Evolutionary conservation across 2,888 invertebrate genomes (phyloP), one percentile per base, ranked within the genome.

Genomic region (Apotomis betuletana): DNA sequence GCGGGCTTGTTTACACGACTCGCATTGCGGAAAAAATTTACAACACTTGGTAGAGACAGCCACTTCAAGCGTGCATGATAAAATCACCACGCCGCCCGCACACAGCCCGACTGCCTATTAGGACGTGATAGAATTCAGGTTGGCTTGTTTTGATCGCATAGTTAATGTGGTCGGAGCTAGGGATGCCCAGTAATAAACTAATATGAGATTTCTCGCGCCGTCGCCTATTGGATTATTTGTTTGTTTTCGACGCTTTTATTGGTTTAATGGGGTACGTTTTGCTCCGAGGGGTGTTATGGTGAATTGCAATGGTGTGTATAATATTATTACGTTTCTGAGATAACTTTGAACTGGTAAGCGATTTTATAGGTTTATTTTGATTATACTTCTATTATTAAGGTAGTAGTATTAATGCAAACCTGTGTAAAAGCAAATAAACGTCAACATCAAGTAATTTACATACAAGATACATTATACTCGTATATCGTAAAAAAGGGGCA

Each of bases 161-260:
- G 57, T 69, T 64, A 58, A 62, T 65, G 62, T 68, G 49, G 59
- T 77, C 77, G 75, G 77, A 77, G 78, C 75, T 77, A 79, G 77
- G 78, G 83, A 80, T 77, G 79, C 78, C 76, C 77, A 85, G 83
- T 82, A 84, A 86, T 86, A 87, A 68, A 87, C 86, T 88, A 85
- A 87, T 87, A 87, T 81, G 85, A 84, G 83, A 83, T 85, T 81
- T 83, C 75, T 74, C 76, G 77, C 80, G 78, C 80, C 80, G 79
- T 78, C 76, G 79, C 75, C 78, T 77, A 84, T 83, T 83, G 80
- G 79, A 81, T 79, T 76, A 77, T 78, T 80, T 85, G 82, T 83
- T 84, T 82, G 82, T 82, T 80, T 83, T 81, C 57, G 67, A 44
- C 51, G 60, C 5, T 67, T 71, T 67, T 71, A 71, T 71, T 62